Base-by-base conservation (phyloP, 2,113 vertebrate genomes). In the Seriola dumerili region DNA sequence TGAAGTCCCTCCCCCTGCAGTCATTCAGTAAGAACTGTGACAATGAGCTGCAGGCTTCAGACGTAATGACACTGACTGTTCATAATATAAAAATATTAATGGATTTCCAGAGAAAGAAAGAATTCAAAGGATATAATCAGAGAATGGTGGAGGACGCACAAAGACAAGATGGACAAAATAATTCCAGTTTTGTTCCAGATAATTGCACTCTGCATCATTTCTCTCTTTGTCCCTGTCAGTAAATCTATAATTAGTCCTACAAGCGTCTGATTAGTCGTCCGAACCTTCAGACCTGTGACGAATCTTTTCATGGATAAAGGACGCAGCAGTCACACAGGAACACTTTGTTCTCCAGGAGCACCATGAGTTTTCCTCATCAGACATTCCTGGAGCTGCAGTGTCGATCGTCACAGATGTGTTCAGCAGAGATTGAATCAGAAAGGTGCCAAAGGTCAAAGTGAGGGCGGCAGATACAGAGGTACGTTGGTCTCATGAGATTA, bases 361-460 rank as follows among this genome's bases (percentile, higher is more conserved):
- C 36, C 86, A 81, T 61, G 29, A n/a, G 89, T 76, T 90, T 86
- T 79, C 72, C 63, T 71, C 83, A 85, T 87, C 34, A 85, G 57
- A 83, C 82, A 83, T 84, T 88, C 83, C 70, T 79, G 66, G 48
- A 85, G 13, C 63, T 75, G 66, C 54, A 64, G 50, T 8, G n/a
- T 16, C 29, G 29, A 29, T 29, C 61, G 46, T 57, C 71, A 55
- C 21, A 79, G 65, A 88, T 86, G 79, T 16, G 8, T 88, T 85
- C 65, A 85, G 8, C 83, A 84, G 80, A 79, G 65, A 66, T 48
- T 19, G 67, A 59, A 59, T 12, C 23, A 55, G 17, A 64, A 14
- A 17, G 19, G 57, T 58, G 62, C 73, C 61, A 64, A 68, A 48
- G 23, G 42, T 71, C 40, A 32, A 63, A 10, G 3, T 69, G 76